Evolutionary conservation across 2,797 vertebrate species (phyloP).

Genomic region (Yasuhikotakia modesta): DNA sequence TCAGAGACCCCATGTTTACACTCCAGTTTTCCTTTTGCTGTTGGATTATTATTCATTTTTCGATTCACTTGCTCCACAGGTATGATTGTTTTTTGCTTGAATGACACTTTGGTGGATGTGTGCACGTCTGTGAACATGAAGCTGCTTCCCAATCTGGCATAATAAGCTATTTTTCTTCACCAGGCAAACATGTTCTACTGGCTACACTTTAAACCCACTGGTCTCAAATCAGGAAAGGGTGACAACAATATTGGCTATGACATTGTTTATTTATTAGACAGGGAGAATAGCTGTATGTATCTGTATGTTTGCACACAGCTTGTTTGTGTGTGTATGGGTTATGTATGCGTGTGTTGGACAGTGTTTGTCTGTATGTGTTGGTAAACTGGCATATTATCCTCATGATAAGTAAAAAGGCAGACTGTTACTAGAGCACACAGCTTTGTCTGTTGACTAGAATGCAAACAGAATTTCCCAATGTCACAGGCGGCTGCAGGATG

Average conservation of each 20-base stretch:
- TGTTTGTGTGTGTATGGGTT: too few species aligned
- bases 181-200: too few species aligned
- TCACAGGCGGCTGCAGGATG: conserved; percentile 24
- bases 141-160: background rate
- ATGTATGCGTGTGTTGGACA: too few species aligned
- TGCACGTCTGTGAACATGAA: background rate
- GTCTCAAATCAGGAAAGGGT: too few species aligned
- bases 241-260: too few species aligned
- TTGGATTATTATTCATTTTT: conserved; percentile 31
- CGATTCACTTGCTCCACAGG: conserved; percentile 4
- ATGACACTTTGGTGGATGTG: background rate
- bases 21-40: background rate
- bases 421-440: background rate
- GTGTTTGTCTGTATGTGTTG: too few species aligned
- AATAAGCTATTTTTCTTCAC: too few species aligned
- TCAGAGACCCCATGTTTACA: background rate
- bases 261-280: too few species aligned
- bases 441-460: conserved; percentile 4
- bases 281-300: too few species aligned
- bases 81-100: conserved; percentile 34
- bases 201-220: too few species aligned
- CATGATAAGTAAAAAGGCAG: background rate
- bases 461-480: background rate
- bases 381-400: too few species aligned
- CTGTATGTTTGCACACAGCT: too few species aligned